Base-by-base conservation (phyloP, 2,888 invertebrate species). In the Nephrocerus scutellatus region DNA sequence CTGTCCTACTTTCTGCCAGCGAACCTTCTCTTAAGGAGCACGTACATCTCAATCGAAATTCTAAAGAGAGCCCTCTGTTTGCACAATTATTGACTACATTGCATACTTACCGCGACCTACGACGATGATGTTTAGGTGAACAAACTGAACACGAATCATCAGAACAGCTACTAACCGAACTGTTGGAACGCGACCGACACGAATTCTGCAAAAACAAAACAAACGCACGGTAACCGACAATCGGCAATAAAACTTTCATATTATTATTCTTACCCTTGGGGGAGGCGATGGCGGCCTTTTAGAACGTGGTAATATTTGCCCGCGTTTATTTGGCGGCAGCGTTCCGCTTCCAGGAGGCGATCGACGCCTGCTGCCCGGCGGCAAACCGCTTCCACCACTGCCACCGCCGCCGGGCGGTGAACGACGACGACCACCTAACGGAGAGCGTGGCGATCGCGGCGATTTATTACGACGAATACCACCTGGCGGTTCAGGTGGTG, bases 61-160 rank as follows among this genome's bases (percentile, higher is more conserved):
- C n/a, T n/a, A n/a, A n/a, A n/a, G n/a, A n/a, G n/a, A n/a, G n/a
- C n/a, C n/a, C n/a, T n/a, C n/a, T n/a, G n/a, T n/a, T n/a, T n/a
- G n/a, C n/a, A 21, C 16, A 35, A n/a, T 12, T 13, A 20, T 30
- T 6, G 13, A 20, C 14, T 20, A 19, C 6, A 8, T 26, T 23
- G 18, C 20, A 32, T 24, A 42, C 54, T 57, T 52, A 68, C 67
- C 67, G 61, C 46, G 68, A 68, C 54, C 65, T 61, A 41, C 56
- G 64, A 39, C 51, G 49, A 42, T 57, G 60, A 53, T 62, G 62
- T 70, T 62, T 76, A 6, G 83, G 84, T 1, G 85, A 84, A 59
- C 87, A 87, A 2, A 87, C 84, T 0, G 86, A 86, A 57, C 87
- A 87, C 0, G 85, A 85, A 56, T 84, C 83, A 55, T 86, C 86